Evolutionary conservation across 2,113 vertebrate species (phyloP).

Genomic region (Telmatochromis brachygnathus): DNA sequence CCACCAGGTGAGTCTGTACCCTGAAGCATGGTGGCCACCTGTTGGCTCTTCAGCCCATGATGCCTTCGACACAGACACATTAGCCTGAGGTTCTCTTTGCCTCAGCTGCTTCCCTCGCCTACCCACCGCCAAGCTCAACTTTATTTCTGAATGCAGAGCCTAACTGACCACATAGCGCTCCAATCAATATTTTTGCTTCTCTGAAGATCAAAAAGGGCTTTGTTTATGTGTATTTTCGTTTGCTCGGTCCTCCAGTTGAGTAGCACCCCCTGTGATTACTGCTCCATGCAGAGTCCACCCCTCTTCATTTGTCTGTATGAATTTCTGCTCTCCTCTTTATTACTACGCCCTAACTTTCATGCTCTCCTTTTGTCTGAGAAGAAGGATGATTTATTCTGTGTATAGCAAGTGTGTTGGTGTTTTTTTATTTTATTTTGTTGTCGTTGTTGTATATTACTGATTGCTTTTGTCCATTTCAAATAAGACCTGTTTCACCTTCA

Average conservation of each 20-base stretch:
- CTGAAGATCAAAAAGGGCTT: constrained; percentile 62
- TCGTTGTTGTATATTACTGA: background rate
- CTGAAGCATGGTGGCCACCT: constrained; percentile 50
- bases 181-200: constrained; percentile 58
- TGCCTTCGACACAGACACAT: constrained; percentile 19
- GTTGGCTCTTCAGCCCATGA: constrained; percentile 36
- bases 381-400: background rate
- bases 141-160: constrained; percentile 37
- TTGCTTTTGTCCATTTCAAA: background rate
- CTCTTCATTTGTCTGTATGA: constrained; percentile 23
- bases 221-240: constrained; percentile 31
- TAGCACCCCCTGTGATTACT: constrained; percentile 19
- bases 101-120: background rate
- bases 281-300: constrained; percentile 1
- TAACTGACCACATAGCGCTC: constrained; percentile 32
- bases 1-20: constrained; percentile 32
- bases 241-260: background rate
- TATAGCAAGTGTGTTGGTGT: background rate
- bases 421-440: background rate
- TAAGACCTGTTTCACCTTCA: background rate
- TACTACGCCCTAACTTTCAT: background rate
- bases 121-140: background rate
- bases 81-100: constrained; percentile 40
- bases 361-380: background rate
- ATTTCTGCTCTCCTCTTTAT: constrained; percentile 13